Evolutionary conservation across 2,113 vertebrate species (phyloP).

Genomic region (Sardina pilchardus): DNA sequence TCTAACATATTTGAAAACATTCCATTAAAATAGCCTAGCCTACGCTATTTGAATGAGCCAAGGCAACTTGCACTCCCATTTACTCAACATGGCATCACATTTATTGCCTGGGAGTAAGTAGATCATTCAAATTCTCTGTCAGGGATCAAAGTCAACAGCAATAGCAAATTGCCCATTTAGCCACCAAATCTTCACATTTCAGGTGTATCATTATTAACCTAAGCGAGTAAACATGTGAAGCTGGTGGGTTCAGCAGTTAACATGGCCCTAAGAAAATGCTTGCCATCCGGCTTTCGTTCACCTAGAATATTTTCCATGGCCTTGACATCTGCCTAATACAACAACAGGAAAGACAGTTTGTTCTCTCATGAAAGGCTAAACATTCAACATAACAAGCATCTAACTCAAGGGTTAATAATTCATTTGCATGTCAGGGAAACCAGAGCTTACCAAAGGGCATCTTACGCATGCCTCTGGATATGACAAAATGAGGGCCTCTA

Average conservation of each 20-base stretch:
- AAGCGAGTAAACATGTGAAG: not conserved
- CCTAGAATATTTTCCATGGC: not conserved
- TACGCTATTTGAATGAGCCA: not conserved
- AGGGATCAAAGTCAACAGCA: not conserved
- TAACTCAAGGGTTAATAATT: constrained; percentile 31
- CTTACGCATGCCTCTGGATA: not conserved
- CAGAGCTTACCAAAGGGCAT: constrained; percentile 3
- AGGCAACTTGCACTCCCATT: not conserved
- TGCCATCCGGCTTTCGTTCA: not conserved
- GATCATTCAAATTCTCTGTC: not conserved
- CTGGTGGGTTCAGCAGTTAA: not conserved
- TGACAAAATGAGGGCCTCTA: not conserved
- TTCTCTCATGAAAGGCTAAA: not conserved
- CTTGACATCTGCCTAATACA: not conserved
- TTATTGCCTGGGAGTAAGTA: not conserved
- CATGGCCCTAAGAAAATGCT: not conserved
- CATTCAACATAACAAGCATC: not conserved
- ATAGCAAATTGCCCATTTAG: not conserved
- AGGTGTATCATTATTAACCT: not conserved
- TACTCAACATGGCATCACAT: no score
- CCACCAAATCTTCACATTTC: not conserved
- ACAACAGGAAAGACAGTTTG: not conserved
- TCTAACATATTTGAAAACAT: not conserved
- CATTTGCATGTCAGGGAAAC: not conserved
- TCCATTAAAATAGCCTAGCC: not conserved